These are phyloP conservation scores for Triplophysa yarkandensis DNA, from an alignment of 2,797 vertebrate genomes.

Conservation along the genomic window DNA sequence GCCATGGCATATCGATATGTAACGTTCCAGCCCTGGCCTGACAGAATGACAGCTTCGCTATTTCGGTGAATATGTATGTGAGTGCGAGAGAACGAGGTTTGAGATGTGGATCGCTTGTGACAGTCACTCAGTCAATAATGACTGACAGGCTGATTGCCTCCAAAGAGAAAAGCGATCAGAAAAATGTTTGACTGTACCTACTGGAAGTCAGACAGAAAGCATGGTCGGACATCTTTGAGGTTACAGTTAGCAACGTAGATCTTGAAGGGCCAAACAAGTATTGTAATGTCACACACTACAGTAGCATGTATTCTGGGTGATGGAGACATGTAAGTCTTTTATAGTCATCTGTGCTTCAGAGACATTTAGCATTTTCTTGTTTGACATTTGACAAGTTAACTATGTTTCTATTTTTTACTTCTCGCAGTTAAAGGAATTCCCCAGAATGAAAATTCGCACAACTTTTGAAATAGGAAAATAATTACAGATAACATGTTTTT, in stretches of 20 bases:
- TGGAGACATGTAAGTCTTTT: background rate
- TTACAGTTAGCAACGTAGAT: background rate
- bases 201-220: conserved; percentile 24
- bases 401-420: too few relatives aligned
- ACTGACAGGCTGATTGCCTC: conserved; percentile 27
- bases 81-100: conserved; percentile 5
- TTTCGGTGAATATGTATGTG: conserved; percentile 19
- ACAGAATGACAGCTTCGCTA: conserved; percentile 39
- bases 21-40: conserved; percentile 21
- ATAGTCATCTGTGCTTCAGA: background rate
- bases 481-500: too few relatives aligned
- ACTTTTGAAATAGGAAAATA: too few relatives aligned
- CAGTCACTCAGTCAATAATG: conserved; percentile 29
- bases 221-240: conserved; percentile 13
- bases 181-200: conserved; percentile 13
- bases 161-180: conserved; percentile 6
- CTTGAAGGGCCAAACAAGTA: background rate
- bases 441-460: too few relatives aligned
- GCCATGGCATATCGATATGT: conserved; percentile 47
- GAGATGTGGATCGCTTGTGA: conserved; percentile 25
- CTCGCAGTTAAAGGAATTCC: too few relatives aligned
- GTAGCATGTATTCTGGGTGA: background rate
- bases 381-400: too few relatives aligned
- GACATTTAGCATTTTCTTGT: too few relatives aligned
- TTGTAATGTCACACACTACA: background rate